These are phyloP conservation scores for Gasterosteus nipponicus DNA, from an alignment of 2,113 vertebrate genomes.

Conservation along the genomic window DNA sequence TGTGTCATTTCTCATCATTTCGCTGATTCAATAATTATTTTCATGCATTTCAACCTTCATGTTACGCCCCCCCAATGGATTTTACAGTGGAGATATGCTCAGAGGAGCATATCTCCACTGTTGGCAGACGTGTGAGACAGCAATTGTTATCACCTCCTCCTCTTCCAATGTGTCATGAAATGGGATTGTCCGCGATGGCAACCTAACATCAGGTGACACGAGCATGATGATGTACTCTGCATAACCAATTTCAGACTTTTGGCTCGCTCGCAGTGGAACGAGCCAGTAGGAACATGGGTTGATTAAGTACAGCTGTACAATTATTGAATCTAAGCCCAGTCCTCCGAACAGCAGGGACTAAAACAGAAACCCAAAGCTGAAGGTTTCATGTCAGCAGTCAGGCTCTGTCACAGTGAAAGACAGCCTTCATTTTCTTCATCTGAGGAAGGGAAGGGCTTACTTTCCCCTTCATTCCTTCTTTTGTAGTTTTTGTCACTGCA, in stretches of 20 bases:
- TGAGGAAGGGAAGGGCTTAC: slow-evolving; percentile 59
- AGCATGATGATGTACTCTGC: slow-evolving; percentile 10
- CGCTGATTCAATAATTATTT: slow-evolving; percentile 22
- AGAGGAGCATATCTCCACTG: too few relatives aligned
- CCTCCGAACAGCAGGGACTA: slow-evolving; percentile 15
- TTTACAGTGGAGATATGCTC: slow-evolving; percentile 32
- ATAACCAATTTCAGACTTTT: slow-evolving; percentile 5
- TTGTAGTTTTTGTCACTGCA: slow-evolving; percentile 65
- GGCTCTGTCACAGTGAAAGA: slow-evolving; percentile 47
- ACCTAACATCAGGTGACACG: slow-evolving; percentile 12
- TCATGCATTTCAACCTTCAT: slow-evolving; percentile 37
- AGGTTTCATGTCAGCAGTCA: slow-evolving; percentile 29
- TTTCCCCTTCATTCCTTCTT: slow-evolving; percentile 66
- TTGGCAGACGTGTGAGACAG: slow-evolving; percentile 22
- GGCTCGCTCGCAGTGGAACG: neutral
- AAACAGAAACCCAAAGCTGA: slow-evolving; percentile 8
- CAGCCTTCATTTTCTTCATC: slow-evolving; percentile 68
- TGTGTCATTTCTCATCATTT: slow-evolving; percentile 49
- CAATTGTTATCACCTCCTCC: neutral
- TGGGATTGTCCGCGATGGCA: slow-evolving; percentile 6
- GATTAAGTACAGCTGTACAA: slow-evolving; percentile 14
- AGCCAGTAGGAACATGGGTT: neutral
- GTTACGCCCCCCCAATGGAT: slow-evolving; percentile 23
- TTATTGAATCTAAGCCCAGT: slow-evolving; percentile 13
- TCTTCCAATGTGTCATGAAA: slow-evolving; percentile 11